Evolutionary conservation across 2,797 vertebrate genomes (phyloP).

Genomic region (Chaunax sp.): DNA sequence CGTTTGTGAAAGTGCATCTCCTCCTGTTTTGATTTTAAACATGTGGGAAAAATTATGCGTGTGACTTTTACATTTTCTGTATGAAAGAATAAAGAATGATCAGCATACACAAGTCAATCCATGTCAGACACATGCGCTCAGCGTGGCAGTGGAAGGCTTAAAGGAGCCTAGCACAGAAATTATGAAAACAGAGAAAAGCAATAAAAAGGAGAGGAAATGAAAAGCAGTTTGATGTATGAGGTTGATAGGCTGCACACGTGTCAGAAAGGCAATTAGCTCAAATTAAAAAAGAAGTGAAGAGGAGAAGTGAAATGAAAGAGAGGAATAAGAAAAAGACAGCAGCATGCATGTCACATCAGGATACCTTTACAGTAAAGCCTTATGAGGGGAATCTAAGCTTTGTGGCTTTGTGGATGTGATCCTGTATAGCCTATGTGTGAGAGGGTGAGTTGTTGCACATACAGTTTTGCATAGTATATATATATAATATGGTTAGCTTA

Average conservation of each 20-base stretch:
- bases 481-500: no score
- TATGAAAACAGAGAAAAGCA: constrained; percentile 53
- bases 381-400: constrained; percentile 13
- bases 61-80: not conserved
- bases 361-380: constrained; percentile 26
- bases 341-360: constrained; percentile 30
- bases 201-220: constrained; percentile 79
- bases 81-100: constrained; percentile 4
- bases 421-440: constrained; percentile 13
- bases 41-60: not conserved
- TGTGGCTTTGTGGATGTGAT: constrained; percentile 16
- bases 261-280: constrained; percentile 64
- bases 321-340: constrained; percentile 51
- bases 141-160: constrained; percentile 40
- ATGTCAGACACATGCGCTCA: not conserved
- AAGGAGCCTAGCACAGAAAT: constrained; percentile 38
- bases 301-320: constrained; percentile 22
- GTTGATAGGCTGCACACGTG: constrained; percentile 55
- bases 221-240: constrained; percentile 64
- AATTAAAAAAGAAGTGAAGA: constrained; percentile 39
- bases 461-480: constrained; percentile 46
- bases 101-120: not conserved
- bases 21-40: not conserved
- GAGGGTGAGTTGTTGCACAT: constrained; percentile 6
- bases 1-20: constrained; percentile 66